Conservation (phyloP, 2,888 invertebrate genomes). For the Imbricaverruca yamaguchii region DNA sequence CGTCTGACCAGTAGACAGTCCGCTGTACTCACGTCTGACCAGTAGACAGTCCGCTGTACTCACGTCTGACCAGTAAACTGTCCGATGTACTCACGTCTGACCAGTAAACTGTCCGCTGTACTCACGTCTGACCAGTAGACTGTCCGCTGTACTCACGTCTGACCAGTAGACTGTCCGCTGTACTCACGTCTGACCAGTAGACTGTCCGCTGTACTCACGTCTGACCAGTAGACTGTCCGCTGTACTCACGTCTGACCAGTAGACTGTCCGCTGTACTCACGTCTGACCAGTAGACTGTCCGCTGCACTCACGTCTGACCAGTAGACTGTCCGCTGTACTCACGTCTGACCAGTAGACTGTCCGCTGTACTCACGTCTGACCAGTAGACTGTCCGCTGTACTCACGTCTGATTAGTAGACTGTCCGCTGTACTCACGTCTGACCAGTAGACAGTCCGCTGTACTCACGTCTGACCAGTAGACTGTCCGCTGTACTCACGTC, state of each 20-base stretch:
- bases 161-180: too few relatives aligned
- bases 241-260: conserved; percentile 79
- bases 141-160: conserved; percentile 38
- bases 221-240: too few relatives aligned
- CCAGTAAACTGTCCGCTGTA: too few relatives aligned
- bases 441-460: conserved; percentile 82
- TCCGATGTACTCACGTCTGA: too few relatives aligned
- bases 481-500: conserved; percentile 77
- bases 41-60: too few relatives aligned
- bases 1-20: conserved; percentile 87
- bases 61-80: conserved; percentile 82
- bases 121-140: conserved; percentile 85
- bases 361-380: conserved; percentile 83
- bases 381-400: conserved; percentile 64
- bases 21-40: too few relatives aligned
- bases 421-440: conserved; percentile 76
- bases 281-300: too few relatives aligned
- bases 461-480: too few relatives aligned
- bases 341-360: too few relatives aligned
- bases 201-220: conserved; percentile 46
- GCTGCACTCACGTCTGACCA: conserved; percentile 82
- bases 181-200: conserved; percentile 82
- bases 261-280: conserved; percentile 54
- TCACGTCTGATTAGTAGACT: too few relatives aligned
- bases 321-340: conserved; percentile 57